These are phyloP conservation scores for Taxidea taxus DNA, from an alignment of 2,113 vertebrate species.

Conservation along the genomic window DNA sequence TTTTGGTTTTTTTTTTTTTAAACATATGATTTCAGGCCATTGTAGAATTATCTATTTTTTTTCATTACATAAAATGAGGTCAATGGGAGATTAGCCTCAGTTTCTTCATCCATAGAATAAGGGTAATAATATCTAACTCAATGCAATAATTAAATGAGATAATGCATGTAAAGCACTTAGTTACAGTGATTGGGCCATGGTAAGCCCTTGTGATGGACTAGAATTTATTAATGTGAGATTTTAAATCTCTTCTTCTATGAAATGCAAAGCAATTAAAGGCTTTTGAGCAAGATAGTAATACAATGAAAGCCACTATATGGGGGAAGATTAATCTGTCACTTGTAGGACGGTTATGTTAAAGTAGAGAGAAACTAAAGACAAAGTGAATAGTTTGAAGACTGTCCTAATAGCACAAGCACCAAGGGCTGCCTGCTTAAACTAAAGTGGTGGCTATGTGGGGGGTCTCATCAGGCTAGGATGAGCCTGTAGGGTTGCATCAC, in stretches of 20 bases:
- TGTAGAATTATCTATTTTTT: conserved; percentile 60
- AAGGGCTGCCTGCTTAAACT: background rate
- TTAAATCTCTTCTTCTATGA: conserved; percentile 67
- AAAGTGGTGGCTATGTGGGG: background rate
- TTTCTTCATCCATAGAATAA: conserved; percentile 73
- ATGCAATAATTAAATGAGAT: conserved; percentile 77
- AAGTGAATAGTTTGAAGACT: background rate
- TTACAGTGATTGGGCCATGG: conserved; percentile 51
- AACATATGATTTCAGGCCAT: conserved; percentile 31
- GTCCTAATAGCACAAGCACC: background rate
- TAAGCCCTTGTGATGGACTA: conserved; percentile 70
- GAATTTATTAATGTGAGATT: conserved; percentile 71
- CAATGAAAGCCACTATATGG: conserved; percentile 46
- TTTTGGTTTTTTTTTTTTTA: background rate
- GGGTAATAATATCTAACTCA: conserved; percentile 72
- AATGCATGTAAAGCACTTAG: conserved; percentile 66
- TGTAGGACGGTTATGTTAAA: conserved; percentile 56
- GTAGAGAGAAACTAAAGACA: conserved; percentile 31
- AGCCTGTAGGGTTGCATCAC: background rate
- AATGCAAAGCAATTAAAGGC: conserved; percentile 73
- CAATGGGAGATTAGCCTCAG: conserved; percentile 75
- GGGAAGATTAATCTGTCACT: conserved; percentile 68
- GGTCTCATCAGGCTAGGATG: background rate
- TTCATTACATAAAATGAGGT: conserved; percentile 72
- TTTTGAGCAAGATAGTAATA: conserved; percentile 70